Evolutionary conservation across 2,113 vertebrate species (phyloP).

Genomic region (Rhabdornis inornatus): DNA sequence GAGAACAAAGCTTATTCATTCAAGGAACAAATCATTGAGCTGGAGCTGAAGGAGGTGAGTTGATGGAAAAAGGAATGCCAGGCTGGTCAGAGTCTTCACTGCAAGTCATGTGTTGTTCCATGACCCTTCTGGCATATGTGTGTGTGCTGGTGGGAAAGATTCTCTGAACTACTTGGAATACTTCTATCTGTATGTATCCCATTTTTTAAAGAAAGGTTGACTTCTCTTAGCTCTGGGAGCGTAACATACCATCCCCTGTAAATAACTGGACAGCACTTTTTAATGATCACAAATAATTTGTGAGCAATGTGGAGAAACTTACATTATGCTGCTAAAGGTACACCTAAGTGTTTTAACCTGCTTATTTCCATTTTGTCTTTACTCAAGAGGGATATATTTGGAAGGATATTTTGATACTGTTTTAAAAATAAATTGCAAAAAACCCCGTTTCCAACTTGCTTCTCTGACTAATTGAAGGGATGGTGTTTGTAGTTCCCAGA

Average conservation of each 20-base stretch:
- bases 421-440: neutral
- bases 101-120: neutral
- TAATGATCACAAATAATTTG: neutral
- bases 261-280: neutral
- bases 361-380: neutral
- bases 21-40: constrained; percentile 97
- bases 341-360: neutral
- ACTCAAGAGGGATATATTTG: neutral
- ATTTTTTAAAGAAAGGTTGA: neutral
- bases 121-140: neutral
- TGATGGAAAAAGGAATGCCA: neutral
- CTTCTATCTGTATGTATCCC: neutral
- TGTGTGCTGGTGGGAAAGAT: neutral
- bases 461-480: neutral
- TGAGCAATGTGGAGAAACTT: neutral
- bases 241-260: neutral
- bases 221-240: neutral
- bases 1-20: constrained; percentile 98
- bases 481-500: neutral
- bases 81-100: neutral
- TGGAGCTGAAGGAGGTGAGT: constrained; percentile 93
- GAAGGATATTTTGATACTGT: neutral
- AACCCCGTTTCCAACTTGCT: neutral
- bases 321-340: neutral
- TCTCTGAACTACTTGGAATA: neutral